These are phyloP conservation scores for Spinibarbus caldwelli DNA, from an alignment of 2,797 vertebrate species.

Conservation along the genomic window DNA sequence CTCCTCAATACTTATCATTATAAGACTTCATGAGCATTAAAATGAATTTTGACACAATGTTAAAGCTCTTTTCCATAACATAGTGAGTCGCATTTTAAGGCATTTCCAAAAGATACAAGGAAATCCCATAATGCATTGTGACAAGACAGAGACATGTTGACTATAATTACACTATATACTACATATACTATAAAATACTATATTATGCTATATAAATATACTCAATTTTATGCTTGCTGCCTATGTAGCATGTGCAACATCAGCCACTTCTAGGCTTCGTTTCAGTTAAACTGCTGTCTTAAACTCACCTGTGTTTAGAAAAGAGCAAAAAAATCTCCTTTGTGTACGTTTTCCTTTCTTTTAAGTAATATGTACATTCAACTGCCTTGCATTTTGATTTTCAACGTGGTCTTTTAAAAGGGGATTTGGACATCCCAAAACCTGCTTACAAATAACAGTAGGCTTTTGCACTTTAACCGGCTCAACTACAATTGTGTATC, in stretches of 20 bases:
- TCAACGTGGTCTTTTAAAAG: neutral
- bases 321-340: neutral
- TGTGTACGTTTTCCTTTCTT: neutral
- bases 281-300: neutral
- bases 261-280: neutral
- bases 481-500: neutral
- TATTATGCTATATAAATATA: neutral
- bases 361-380: neutral
- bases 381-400: neutral
- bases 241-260: neutral
- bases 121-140: neutral
- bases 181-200: too few relatives aligned
- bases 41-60: neutral
- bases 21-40: neutral
- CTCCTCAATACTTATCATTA: neutral
- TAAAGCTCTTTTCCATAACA: neutral
- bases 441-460: neutral
- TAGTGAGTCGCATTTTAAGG: neutral
- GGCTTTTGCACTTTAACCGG: constrained; percentile 3
- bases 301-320: neutral
- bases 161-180: neutral
- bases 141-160: neutral
- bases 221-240: neutral
- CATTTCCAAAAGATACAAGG: neutral
- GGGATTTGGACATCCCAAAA: neutral